Percentiles rank a stretch among this genome's conserved stretches.
Conservation (phyloP, 1,140 invertebrate genomes). For the Zaprionus capensis region DNA sequence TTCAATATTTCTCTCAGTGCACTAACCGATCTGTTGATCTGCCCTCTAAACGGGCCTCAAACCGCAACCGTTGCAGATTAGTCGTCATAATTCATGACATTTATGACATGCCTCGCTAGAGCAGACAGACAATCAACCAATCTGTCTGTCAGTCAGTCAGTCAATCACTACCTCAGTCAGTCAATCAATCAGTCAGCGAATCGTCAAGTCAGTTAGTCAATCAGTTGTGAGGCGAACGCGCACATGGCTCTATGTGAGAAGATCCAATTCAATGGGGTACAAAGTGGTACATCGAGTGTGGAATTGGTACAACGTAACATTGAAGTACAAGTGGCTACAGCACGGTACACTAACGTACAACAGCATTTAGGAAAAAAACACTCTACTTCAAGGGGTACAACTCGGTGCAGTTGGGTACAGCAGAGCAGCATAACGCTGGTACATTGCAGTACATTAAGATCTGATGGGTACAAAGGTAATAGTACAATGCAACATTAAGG, state of each 20-base stretch:
- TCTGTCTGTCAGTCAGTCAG: slow-evolving; percentile 34
- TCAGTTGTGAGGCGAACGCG: background rate
- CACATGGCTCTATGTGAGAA: too few relatives aligned
- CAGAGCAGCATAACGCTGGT: too few relatives aligned
- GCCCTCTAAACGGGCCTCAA: slow-evolving; percentile 1
- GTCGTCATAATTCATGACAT: slow-evolving; percentile 72
- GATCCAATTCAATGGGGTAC: background rate
- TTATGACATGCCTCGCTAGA: slow-evolving; percentile 53
- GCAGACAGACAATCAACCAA: slow-evolving; percentile 11
- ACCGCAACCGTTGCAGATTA: slow-evolving; percentile 56
- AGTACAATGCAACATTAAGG: background rate
- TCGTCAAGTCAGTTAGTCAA: background rate
- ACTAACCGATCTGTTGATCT: background rate
- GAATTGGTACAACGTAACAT: too few relatives aligned
- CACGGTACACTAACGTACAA: too few relatives aligned
- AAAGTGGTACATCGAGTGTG: background rate
- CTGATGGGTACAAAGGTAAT: background rate
- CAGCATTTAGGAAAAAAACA: too few relatives aligned
- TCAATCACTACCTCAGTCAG: slow-evolving; percentile 22
- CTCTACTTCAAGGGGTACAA: background rate
- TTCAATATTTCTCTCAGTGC: background rate
- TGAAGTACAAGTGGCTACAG: too few relatives aligned
- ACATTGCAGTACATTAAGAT: too few relatives aligned
- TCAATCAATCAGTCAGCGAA: background rate
- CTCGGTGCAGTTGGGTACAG: too few relatives aligned